phyloP scores from a whole-genome alignment of 92 coral and sea anemone species.

The Palythoa grandiflora region DNA sequence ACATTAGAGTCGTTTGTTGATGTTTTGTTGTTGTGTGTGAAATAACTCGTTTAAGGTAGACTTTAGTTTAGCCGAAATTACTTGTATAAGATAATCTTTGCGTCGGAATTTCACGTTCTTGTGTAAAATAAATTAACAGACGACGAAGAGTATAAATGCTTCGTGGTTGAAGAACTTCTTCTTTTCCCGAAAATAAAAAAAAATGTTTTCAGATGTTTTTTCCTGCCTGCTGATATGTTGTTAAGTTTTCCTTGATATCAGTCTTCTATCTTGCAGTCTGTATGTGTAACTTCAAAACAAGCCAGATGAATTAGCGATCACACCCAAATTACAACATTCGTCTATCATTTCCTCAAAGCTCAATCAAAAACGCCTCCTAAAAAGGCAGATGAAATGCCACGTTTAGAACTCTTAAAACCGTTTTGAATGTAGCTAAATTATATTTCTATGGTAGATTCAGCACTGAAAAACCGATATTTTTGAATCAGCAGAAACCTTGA shows the following conservation, averaged over 20 bases:
- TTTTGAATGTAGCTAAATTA: neutral
- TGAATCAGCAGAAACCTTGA: neutral
- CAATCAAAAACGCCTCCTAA: neutral
- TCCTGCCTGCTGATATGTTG: constrained; percentile 33
- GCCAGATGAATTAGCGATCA: constrained; percentile 7
- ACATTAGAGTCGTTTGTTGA: constrained; percentile 22
- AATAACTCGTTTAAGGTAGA: constrained; percentile 20
- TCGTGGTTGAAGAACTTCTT: neutral
- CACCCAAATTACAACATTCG: neutral
- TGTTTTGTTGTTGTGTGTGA: neutral
- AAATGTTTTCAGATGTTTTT: constrained; percentile 11
- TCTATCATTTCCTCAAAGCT: neutral
- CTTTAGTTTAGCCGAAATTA: neutral
- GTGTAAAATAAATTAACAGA: constrained; percentile 2
- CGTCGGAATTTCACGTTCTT: neutral
- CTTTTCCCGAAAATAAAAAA: neutral
- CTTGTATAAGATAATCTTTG: neutral
- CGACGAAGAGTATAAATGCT: no score
- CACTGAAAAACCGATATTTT: neutral
- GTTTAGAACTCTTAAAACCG: neutral
- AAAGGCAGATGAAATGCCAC: neutral
- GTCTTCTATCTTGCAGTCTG: constrained; percentile 38
- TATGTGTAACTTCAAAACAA: constrained; percentile 24
- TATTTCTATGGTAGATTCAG: neutral
- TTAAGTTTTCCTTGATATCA: constrained; percentile 14